Percentiles rank a stretch among this genome's conserved stretches.
phyloP scores from a whole-genome alignment of 2,888 invertebrate species.

The Archips crataeganus region DNA sequence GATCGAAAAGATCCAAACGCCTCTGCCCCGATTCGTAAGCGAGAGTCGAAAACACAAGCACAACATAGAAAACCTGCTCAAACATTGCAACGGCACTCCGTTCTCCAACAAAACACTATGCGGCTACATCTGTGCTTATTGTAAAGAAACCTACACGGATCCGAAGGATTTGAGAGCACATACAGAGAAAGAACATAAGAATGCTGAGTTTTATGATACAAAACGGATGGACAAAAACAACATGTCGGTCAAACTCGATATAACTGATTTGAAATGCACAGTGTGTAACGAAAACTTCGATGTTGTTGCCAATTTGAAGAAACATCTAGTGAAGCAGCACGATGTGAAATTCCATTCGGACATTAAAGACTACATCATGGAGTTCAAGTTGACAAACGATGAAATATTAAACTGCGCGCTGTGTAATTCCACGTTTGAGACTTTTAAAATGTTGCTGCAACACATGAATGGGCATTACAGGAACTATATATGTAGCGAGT shows the following conservation, averaged over 20 bases:
- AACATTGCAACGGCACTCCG: conserved; percentile 75
- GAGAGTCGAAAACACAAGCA: conserved; percentile 66
- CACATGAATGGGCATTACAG: conserved; percentile 80
- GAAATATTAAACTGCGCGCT: conserved; percentile 70
- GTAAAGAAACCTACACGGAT: conserved; percentile 61
- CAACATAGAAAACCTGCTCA: conserved; percentile 69
- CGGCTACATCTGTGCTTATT: conserved; percentile 72
- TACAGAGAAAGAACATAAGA: conserved; percentile 55
- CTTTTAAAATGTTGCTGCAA: conserved; percentile 74
- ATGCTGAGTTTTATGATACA: conserved; percentile 57
- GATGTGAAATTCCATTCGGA: conserved; percentile 69
- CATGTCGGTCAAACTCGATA: conserved; percentile 74
- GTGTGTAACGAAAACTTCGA: conserved; percentile 58
- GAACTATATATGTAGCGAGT: conserved; percentile 73
- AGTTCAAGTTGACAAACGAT: conserved; percentile 66
- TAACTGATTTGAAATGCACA: conserved; percentile 63
- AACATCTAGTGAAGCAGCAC: conserved; percentile 65
- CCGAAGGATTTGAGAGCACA: conserved; percentile 60
- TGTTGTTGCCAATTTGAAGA: conserved; percentile 61
- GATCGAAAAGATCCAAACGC: conserved; percentile 56
- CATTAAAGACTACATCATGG: conserved; percentile 69
- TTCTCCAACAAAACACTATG: conserved; percentile 71
- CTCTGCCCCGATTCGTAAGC: conserved; percentile 49
- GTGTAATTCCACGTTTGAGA: conserved; percentile 71
- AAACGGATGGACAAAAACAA: conserved; percentile 69